Percentiles rank a stretch among this genome's conserved stretches.
These are phyloP conservation scores for Dromiciops gliroides DNA, from an alignment of 2,113 vertebrate species.

Conservation along the genomic window DNA sequence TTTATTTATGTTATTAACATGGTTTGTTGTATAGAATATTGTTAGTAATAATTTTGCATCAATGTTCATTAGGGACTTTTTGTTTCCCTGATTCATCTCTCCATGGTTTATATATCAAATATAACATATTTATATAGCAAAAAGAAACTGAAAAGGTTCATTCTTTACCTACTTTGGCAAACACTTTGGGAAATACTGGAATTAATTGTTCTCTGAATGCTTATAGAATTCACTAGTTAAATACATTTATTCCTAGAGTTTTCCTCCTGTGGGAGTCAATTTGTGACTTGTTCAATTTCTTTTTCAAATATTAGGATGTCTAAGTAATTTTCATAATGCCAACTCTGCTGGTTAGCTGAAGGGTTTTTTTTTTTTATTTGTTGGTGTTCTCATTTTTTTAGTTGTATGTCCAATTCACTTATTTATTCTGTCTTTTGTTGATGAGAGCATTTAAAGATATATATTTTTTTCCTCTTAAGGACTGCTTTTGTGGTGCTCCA, in stretches of 20 bases:
- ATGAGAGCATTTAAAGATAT: background rate
- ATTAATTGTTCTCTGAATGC: background rate
- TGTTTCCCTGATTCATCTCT: background rate
- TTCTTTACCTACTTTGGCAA: background rate
- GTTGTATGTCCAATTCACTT: background rate
- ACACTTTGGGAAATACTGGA: background rate
- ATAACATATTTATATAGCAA: background rate
- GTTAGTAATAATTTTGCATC: background rate
- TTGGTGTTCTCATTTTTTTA: background rate
- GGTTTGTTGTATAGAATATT: background rate
- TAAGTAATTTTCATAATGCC: background rate
- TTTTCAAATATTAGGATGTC: background rate
- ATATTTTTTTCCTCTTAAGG: background rate
- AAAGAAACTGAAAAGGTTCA: background rate
- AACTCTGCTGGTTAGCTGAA: background rate
- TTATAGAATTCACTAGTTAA: background rate
- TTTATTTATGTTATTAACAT: background rate
- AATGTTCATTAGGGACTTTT: background rate
- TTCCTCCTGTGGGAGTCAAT: no score
- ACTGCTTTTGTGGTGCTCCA: background rate
- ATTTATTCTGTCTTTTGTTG: background rate
- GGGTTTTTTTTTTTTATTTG: background rate
- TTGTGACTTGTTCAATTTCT: no score
- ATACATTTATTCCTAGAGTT: background rate
- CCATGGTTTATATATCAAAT: background rate